Percentiles rank a stretch among this genome's conserved stretches.
Evolutionary conservation across 2,797 vertebrate genomes (phyloP).

Genomic region (Chaunax sp.): DNA sequence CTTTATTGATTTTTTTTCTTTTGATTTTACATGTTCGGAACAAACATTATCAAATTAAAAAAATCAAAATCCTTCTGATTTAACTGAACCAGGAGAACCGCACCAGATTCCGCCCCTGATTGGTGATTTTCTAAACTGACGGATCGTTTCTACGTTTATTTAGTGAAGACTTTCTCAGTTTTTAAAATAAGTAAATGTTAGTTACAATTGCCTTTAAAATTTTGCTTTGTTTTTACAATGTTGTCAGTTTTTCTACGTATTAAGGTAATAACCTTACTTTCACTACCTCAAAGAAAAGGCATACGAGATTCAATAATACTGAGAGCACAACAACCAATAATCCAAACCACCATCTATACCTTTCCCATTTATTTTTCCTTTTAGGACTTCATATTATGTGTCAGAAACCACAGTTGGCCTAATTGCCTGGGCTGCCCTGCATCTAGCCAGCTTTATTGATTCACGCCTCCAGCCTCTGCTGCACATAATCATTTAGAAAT

Average conservation of each 20-base stretch:
- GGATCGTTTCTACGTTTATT: too few species aligned
- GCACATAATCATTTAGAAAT: constrained; percentile 72
- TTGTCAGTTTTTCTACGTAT: background rate
- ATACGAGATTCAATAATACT: constrained; percentile 30
- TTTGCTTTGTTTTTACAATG: background rate
- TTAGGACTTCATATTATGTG: constrained; percentile 54
- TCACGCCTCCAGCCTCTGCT: constrained; percentile 61
- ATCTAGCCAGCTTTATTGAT: constrained; percentile 72
- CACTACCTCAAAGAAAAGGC: constrained; percentile 21
- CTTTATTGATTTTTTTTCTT: too few species aligned
- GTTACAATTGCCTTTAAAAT: constrained; percentile 5
- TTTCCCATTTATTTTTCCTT: constrained; percentile 35
- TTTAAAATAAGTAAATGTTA: background rate
- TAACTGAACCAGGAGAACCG: too few species aligned
- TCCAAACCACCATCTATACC: constrained; percentile 6
- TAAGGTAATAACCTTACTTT: constrained; percentile 14
- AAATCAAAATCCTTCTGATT: too few species aligned
- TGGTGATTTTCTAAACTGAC: too few species aligned
- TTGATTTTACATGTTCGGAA: too few species aligned
- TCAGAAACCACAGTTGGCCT: constrained; percentile 56
- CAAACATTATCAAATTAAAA: too few species aligned
- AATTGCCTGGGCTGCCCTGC: constrained; percentile 65
- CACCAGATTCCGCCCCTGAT: too few species aligned
- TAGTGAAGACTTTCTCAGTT: too few species aligned
- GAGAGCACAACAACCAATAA: constrained; percentile 26